A percentile compares a stretch with the other conserved stretches of the same genome.
Conservation (phyloP, 2,888 invertebrate genomes). For the Patella pellucida region DNA sequence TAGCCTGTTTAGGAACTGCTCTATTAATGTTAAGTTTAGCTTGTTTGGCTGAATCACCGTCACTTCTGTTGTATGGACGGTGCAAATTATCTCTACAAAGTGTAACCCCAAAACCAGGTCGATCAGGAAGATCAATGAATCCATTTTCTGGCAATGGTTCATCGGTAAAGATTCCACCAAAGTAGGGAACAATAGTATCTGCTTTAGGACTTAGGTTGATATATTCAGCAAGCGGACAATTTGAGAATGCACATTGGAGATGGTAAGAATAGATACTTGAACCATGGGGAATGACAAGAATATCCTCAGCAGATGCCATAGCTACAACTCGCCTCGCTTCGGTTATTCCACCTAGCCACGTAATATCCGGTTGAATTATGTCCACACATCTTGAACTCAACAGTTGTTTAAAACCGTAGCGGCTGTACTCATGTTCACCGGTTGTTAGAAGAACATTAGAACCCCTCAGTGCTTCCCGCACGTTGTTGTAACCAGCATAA, state of each 20-base stretch:
- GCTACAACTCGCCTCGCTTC: conserved; percentile 65
- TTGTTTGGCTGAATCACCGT: conserved; percentile 50
- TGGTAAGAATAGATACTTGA: conserved; percentile 68
- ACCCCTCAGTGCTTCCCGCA: conserved; percentile 54
- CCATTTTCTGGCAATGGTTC: conserved; percentile 65
- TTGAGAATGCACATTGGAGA: conserved; percentile 65
- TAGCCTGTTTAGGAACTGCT: conserved; percentile 44
- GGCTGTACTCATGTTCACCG: conserved; percentile 67
- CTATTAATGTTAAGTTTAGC: conserved; percentile 50
- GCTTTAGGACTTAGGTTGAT: conserved; percentile 64
- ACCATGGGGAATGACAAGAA: conserved; percentile 65
- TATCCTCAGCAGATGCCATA: conserved; percentile 65
- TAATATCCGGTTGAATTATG: conserved; percentile 67
- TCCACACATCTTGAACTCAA: conserved; percentile 62
- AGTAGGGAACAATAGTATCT: conserved; percentile 63
- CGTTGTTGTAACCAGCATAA: conserved; percentile 60
- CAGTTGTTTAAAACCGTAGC: conserved; percentile 64
- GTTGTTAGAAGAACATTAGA: conserved; percentile 61
- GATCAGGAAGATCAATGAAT: conserved; percentile 64
- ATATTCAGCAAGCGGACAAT: conserved; percentile 67
- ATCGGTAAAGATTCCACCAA: conserved; percentile 64
- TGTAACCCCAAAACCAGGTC: conserved; percentile 66
- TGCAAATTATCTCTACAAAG: conserved; percentile 50
- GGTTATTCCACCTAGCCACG: conserved; percentile 68
- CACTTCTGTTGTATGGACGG: conserved; percentile 57